Conservation (phyloP, 2,888 invertebrate species). For the Eilema griseolum region DNA sequence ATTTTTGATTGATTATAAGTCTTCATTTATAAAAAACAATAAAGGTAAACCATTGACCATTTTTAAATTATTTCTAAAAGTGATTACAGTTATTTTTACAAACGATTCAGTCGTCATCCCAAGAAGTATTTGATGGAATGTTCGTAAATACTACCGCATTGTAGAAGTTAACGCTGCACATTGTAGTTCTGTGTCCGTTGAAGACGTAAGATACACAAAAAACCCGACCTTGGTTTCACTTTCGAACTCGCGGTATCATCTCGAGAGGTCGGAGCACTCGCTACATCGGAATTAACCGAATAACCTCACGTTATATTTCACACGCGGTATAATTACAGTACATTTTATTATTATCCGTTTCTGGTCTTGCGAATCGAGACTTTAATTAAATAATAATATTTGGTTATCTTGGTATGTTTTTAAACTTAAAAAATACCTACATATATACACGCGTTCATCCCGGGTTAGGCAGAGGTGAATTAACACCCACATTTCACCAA, state of each 20-base stretch:
- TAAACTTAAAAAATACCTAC: not conserved
- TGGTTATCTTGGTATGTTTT: not conserved
- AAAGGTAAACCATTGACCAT: no score
- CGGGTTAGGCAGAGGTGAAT: no score
- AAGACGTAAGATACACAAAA: conserved; percentile 35
- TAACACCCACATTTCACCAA: no score
- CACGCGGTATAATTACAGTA: conserved; percentile 31
- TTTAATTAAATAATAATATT: not conserved
- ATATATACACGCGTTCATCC: no score
- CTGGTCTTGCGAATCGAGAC: conserved; percentile 11
- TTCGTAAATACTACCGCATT: not conserved
- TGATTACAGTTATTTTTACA: no score
- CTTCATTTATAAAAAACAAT: not conserved
- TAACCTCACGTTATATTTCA: conserved; percentile 38
- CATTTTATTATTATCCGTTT: conserved; percentile 21
- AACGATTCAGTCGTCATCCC: no score
- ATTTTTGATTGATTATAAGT: no score
- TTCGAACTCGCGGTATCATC: conserved; percentile 67
- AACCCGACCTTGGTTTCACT: conserved; percentile 69
- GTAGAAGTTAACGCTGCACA: conserved; percentile 50
- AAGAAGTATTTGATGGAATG: not conserved
- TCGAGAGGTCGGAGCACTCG: conserved; percentile 64
- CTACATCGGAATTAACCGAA: conserved; percentile 45
- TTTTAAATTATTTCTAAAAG: no score
- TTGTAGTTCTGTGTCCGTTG: conserved; percentile 55